These are phyloP conservation scores for Moxostoma hubbsi DNA, from an alignment of 2,797 vertebrate genomes.

Conservation along the genomic window DNA sequence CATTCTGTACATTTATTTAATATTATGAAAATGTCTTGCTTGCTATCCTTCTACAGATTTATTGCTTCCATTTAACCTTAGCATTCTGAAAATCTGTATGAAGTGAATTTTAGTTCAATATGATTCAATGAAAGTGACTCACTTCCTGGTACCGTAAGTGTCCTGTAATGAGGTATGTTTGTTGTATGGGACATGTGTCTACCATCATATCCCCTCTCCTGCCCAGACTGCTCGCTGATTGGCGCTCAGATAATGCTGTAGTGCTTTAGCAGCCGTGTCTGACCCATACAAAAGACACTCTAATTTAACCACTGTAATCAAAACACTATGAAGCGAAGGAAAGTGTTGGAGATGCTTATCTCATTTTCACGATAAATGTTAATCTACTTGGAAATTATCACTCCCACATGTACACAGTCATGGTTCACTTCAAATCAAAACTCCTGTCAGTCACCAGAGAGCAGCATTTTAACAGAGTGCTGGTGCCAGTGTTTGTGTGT, in stretches of 20 bases:
- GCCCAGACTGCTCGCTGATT: conserved; percentile 63
- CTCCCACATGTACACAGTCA: conserved; percentile 34
- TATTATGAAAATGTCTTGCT: neutral
- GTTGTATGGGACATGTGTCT: conserved; percentile 21
- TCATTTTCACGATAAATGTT: conserved; percentile 39
- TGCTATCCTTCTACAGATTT: neutral
- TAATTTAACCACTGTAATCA: conserved; percentile 65
- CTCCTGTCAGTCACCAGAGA: conserved; percentile 59
- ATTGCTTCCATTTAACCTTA: neutral
- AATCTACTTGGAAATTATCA: conserved; percentile 42
- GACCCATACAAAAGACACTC: conserved; percentile 65
- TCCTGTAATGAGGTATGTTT: conserved; percentile 42
- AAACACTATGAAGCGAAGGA: conserved; percentile 48
- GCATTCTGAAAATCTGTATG: conserved; percentile 11
- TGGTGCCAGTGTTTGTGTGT: neutral
- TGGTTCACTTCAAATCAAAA: conserved; percentile 57
- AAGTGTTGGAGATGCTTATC: conserved; percentile 64
- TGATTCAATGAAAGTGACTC: conserved; percentile 15
- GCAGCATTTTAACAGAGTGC: conserved; percentile 50
- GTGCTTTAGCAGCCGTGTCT: conserved; percentile 66
- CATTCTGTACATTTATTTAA: neutral
- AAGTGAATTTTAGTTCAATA: conserved; percentile 8
- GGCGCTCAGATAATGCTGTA: conserved; percentile 62
- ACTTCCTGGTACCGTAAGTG: conserved; percentile 32
- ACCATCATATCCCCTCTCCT: conserved; percentile 44